Evolutionary conservation across 2,113 vertebrate species (phyloP).

Genomic region (Elanus axillaris): DNA sequence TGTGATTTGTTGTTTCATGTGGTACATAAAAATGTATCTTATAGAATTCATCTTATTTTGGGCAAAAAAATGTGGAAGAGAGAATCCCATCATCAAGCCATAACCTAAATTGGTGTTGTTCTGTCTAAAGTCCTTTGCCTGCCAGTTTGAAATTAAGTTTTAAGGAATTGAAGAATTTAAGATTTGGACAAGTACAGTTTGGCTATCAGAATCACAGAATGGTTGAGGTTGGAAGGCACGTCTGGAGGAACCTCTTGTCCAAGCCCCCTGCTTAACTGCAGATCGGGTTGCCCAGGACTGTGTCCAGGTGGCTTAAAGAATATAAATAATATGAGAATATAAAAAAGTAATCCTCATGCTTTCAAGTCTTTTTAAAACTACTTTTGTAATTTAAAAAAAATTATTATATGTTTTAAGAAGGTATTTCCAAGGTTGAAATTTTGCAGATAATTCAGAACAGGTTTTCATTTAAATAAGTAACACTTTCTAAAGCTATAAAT

Average conservation of each 20-base stretch:
- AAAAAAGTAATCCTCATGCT: neutral
- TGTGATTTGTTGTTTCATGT: neutral
- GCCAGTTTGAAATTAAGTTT: neutral
- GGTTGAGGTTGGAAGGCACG: neutral
- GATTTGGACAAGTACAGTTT: neutral
- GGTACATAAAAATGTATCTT: neutral
- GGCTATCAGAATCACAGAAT: neutral
- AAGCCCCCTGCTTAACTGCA: neutral
- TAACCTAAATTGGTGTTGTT: rapidly evolving
- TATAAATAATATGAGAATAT: neutral
- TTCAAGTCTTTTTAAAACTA: neutral
- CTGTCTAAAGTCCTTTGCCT: neutral
- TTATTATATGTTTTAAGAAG: neutral
- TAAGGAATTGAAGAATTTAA: neutral
- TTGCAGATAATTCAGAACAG: neutral
- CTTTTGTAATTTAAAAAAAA: neutral
- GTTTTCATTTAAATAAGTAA: neutral
- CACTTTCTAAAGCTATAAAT: neutral
- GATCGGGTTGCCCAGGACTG: neutral
- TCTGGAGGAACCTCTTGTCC: neutral
- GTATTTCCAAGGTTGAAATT: neutral
- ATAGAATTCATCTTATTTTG: neutral
- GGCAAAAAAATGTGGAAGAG: neutral
- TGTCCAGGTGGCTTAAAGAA: neutral
- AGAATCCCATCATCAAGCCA: neutral